These are phyloP conservation scores for Leiothrix lutea DNA, from an alignment of 2,113 vertebrate genomes.

Conservation along the genomic window DNA sequence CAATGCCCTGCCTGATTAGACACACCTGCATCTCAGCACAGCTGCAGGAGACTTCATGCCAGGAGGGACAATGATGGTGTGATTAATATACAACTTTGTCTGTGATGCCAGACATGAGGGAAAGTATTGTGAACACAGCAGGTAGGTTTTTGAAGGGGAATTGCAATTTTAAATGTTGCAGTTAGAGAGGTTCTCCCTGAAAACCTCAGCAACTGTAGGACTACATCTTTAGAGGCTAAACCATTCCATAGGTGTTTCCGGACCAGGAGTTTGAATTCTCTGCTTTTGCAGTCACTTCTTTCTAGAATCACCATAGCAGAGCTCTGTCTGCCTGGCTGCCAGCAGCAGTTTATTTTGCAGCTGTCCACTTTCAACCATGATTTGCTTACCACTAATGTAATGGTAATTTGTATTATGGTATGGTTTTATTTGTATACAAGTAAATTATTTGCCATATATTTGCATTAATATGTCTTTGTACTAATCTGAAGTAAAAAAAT, in stretches of 20 bases:
- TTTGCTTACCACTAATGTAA: neutral
- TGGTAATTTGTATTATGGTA: neutral
- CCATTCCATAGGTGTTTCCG: neutral
- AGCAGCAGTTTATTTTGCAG: neutral
- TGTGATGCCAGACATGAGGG: neutral
- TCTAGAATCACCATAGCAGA: neutral
- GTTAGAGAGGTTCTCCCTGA: neutral
- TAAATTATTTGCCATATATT: neutral
- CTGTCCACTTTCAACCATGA: neutral
- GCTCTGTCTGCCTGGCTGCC: neutral
- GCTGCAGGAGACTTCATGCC: neutral
- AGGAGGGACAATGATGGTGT: neutral
- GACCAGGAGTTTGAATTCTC: neutral
- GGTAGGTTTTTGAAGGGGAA: neutral
- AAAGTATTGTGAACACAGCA: neutral
- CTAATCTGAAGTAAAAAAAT: neutral
- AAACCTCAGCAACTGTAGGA: neutral
- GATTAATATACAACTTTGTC: neutral
- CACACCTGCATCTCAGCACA: neutral
- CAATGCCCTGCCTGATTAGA: neutral
- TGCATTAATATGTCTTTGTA: neutral
- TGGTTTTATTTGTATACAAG: neutral
- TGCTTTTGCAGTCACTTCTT: neutral
- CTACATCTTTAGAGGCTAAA: neutral
- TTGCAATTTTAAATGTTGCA: neutral